Percentiles rank a stretch among this genome's conserved stretches.
These are phyloP conservation scores for Lasioglossum baleicum DNA, from an alignment of 1,140 invertebrate species.

Conservation along the genomic window DNA sequence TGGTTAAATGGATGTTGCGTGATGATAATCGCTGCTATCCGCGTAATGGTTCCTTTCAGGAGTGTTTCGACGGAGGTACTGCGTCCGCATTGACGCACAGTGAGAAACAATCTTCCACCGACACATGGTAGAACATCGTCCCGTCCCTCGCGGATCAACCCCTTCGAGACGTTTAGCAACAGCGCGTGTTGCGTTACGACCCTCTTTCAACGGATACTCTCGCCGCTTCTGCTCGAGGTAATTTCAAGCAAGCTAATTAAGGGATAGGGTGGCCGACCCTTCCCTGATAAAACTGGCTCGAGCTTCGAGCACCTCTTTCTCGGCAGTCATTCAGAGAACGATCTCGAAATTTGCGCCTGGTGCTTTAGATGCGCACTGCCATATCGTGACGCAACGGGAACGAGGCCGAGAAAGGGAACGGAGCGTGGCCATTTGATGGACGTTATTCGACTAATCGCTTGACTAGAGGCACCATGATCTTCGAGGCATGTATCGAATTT, in stretches of 20 bases:
- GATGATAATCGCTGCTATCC: no score
- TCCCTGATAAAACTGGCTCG: background rate
- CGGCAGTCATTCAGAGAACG: background rate
- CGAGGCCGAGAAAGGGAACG: background rate
- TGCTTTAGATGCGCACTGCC: background rate
- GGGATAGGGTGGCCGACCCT: slow-evolving; percentile 7
- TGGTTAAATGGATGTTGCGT: no score
- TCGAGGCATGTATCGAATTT: no score
- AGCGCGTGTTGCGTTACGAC: background rate
- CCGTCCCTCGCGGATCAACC: background rate
- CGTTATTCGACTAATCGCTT: background rate
- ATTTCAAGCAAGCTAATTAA: slow-evolving; percentile 21
- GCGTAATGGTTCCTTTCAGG: background rate
- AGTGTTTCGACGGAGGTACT: background rate
- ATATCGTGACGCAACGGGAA: background rate
- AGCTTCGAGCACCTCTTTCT: background rate
- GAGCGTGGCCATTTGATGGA: background rate
- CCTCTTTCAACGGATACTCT: background rate
- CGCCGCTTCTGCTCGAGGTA: slow-evolving; percentile 21
- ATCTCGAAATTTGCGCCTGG: background rate
- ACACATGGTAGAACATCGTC: no score
- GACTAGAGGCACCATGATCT: no score
- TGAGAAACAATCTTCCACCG: background rate
- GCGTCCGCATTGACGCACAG: background rate
- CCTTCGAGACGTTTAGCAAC: slow-evolving; percentile 9